A percentile compares a stretch with the other conserved stretches of the same genome.
Evolutionary conservation across 2,888 invertebrate species (phyloP).

Genomic region (Parnassius orleans): DNA sequence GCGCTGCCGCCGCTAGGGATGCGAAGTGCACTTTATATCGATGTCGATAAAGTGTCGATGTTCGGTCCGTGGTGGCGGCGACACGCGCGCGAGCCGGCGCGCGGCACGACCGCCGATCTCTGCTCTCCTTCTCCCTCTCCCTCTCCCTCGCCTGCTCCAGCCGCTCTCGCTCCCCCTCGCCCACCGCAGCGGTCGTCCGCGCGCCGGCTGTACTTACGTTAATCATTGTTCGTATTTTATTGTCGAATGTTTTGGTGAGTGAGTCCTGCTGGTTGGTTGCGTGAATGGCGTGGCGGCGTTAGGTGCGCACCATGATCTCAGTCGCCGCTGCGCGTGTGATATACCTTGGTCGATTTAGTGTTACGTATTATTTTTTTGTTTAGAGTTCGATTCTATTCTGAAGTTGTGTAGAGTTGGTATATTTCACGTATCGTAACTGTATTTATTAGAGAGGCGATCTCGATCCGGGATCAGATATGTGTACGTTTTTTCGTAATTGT

Average conservation of each 20-base stretch:
- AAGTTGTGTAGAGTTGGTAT: slow-evolving; percentile 74
- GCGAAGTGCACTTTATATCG: slow-evolving; percentile 44
- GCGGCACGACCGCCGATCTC: slow-evolving; percentile 49
- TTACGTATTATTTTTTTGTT: slow-evolving; percentile 77
- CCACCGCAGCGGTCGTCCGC: slow-evolving; percentile 61
- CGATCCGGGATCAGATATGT: slow-evolving; percentile 59
- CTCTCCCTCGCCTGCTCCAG: too few relatives aligned
- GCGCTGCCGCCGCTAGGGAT: slow-evolving; percentile 37
- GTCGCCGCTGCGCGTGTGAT: slow-evolving; percentile 74
- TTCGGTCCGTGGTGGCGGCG: slow-evolving; percentile 21
- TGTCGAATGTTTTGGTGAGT: slow-evolving; percentile 1
- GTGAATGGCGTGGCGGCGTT: slow-evolving; percentile 55
- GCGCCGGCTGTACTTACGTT: slow-evolving; percentile 59
- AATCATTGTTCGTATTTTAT: slow-evolving; percentile 5
- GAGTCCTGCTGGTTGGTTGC: slow-evolving; percentile 23
- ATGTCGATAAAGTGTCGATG: slow-evolving; percentile 44
- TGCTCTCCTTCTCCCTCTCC: slow-evolving; percentile 26
- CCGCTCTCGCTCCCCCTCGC: slow-evolving; percentile 29
- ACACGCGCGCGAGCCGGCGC: slow-evolving; percentile 30
- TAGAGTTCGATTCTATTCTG: slow-evolving; percentile 77
- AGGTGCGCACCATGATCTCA: slow-evolving; percentile 70
- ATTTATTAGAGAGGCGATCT: slow-evolving; percentile 76
- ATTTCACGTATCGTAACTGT: slow-evolving; percentile 72
- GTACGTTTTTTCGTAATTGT: slow-evolving; percentile 75
- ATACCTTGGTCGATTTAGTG: slow-evolving; percentile 72